A percentile compares a stretch with the other conserved stretches of the same genome.
phyloP scores from a whole-genome alignment of 2,797 vertebrate species.

The Numenius phaeopus region DNA sequence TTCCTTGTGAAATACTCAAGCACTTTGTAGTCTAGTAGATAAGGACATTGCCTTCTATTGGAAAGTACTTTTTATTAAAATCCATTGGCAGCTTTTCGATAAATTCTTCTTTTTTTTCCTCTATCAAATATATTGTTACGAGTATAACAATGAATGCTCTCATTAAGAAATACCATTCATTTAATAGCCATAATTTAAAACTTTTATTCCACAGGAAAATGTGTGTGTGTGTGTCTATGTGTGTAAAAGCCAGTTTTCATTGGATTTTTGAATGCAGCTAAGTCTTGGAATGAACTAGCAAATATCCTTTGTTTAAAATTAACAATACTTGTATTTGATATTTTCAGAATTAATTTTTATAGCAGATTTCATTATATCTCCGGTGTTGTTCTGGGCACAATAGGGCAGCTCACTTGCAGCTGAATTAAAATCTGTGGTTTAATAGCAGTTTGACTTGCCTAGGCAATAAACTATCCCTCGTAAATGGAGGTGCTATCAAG shows the following conservation, averaged over 20 bases:
- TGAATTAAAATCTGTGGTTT: constrained; percentile 44
- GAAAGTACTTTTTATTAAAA: constrained; percentile 48
- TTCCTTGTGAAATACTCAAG: constrained; percentile 26
- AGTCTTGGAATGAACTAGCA: constrained; percentile 4
- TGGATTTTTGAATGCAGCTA: constrained; percentile 11
- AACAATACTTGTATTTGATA: constrained; percentile 39
- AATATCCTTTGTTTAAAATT: constrained; percentile 50
- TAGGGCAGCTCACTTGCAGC: background rate
- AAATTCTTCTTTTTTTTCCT: background rate
- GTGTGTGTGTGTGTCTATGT: background rate
- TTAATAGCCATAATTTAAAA: constrained; percentile 53
- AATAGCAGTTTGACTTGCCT: constrained; percentile 45
- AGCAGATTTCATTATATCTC: constrained; percentile 13
- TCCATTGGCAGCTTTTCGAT: background rate
- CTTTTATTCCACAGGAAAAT: background rate
- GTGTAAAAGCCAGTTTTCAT: constrained; percentile 25
- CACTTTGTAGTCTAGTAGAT: constrained; percentile 18
- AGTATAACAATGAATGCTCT: constrained; percentile 36
- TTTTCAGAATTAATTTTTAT: constrained; percentile 58
- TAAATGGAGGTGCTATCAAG: constrained; percentile 28
- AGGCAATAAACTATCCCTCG: background rate
- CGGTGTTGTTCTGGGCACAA: constrained; percentile 13
- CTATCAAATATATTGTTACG: constrained; percentile 25
- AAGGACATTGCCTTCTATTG: background rate
- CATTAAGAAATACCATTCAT: constrained; percentile 34